Evolutionary conservation across 2,113 vertebrate genomes (phyloP), one percentile per base, ranked within the genome.

Genomic region (Platysternon megacephalum): DNA sequence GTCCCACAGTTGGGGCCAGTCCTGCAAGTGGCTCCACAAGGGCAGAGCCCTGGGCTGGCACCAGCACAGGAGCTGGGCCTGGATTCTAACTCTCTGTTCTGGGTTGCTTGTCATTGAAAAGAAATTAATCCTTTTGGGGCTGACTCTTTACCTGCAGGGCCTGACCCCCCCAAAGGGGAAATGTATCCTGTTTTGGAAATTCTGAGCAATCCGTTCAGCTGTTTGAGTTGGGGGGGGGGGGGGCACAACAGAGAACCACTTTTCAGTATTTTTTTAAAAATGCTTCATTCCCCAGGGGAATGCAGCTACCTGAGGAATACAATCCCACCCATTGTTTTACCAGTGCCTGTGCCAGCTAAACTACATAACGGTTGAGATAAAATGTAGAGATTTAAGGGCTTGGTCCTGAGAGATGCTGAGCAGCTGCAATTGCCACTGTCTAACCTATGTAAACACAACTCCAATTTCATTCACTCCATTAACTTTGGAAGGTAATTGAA

Each of bases 211-310:
- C 11, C 2, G 6, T 78, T 29, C 42, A 46, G 24, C 74, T 78
- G 24, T 16, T 16, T 46, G 24, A 46, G 42, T 46, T 2, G 0
- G 7, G 17, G 5, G 29, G 12, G 11, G 4, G 5, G 9, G 10
- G 6, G 5, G 8, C 29, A 22, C 21, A 53, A 17, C 8, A 44
- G 42, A 76, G 39, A 44, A 46, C 24, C 74, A 28, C 11, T 78
- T 76, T 78, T 46, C 74, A 13, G 42, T 26, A 29, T 44, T 46
- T 39, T 72, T 22, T 3, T 1, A 39, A 39, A 19, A 78, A 46
- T 46, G 74, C 42, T 46, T 46, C 26, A 28, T 10, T 78, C 11
- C 3, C 44, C 3, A 46, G 22, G 13, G 42, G 26, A 78, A 46
- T 78, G 74, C 74, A 46, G 74, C 42, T 7, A 46, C 26, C 22